Base-by-base conservation (phyloP, 2,113 vertebrate genomes). In the Lasiurus borealis region DNA sequence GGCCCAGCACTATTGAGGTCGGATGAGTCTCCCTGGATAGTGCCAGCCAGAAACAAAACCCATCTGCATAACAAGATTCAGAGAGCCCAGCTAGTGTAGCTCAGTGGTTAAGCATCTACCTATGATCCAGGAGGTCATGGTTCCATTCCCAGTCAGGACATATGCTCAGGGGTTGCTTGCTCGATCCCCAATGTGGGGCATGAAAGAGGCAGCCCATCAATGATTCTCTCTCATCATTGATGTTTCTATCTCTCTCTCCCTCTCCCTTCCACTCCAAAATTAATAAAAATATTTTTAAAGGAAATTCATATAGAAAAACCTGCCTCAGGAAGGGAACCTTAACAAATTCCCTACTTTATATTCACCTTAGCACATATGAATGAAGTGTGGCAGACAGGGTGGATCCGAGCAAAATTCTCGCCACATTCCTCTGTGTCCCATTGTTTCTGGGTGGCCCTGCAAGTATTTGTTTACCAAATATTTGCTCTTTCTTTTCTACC, bases 1-100 rank as follows among this genome's bases (percentile, higher is more conserved):
- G n/a, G 34, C 0, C 0, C 44, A 19, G 44, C 31, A 6, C 44
- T 1, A 7, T 1, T 18, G 72, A 40, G 6, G 15, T 13, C 6
- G 0, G 34, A 36, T 31, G 57, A 46, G 36, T 83, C 80, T 46
- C 57, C 80, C 54, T 59, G 16, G 36, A 83, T 44, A 21, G 80
- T 31, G 80, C 57, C 9, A 83, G 36, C 25, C 44, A 16, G 31
- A 82, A 46, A 19, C 54, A 82, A 64, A 64, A 64, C 16, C 4
- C 25, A 59, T 8, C 25, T 29, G 25, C 54, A 34, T 62, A 59
- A 59, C 27, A 8, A 81, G 34, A 81, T 62, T 62, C 78, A 40
- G 34, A 62, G 59, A 62, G 59, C 23, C 59, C 23, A 62, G 59
- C 59, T 27, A 10, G 23, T 62, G 25, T 62, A 4, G 59, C 59